These are phyloP conservation scores for Malurus splendens DNA, from an alignment of 2,797 vertebrate genomes.

Conservation along the genomic window DNA sequence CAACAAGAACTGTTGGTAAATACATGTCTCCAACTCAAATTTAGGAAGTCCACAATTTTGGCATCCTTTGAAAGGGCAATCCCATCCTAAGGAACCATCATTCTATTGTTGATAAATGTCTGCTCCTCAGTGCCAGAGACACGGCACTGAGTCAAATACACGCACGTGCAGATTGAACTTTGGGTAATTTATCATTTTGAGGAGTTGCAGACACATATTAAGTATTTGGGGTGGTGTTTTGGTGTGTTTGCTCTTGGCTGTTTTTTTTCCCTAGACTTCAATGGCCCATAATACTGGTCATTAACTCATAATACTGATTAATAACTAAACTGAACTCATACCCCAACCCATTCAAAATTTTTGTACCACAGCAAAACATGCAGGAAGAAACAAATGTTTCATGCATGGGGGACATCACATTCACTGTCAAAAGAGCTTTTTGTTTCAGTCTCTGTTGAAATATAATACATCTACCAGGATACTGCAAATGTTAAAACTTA, in stretches of 20 bases:
- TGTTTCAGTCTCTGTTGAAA: background rate
- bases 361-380: background rate
- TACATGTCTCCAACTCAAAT: background rate
- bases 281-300: background rate
- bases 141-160: background rate
- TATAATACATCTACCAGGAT: background rate
- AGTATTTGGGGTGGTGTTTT: background rate
- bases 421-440: background rate
- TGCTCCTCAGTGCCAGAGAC: background rate
- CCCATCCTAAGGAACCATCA: fast-evolving
- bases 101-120: background rate
- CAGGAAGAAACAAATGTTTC: background rate
- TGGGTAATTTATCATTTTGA: background rate
- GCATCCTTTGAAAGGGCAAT: background rate
- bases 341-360: background rate
- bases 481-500: background rate
- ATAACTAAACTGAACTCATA: background rate
- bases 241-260: background rate
- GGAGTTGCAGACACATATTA: background rate
- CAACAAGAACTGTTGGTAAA: background rate
- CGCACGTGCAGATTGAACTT: fast-evolving
- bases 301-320: background rate
- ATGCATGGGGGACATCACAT: background rate
- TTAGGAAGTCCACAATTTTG: background rate
- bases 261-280: background rate